Evolutionary conservation across 2,113 vertebrate species (phyloP).

Genomic region (Pseudorectes ferrugineus): DNA sequence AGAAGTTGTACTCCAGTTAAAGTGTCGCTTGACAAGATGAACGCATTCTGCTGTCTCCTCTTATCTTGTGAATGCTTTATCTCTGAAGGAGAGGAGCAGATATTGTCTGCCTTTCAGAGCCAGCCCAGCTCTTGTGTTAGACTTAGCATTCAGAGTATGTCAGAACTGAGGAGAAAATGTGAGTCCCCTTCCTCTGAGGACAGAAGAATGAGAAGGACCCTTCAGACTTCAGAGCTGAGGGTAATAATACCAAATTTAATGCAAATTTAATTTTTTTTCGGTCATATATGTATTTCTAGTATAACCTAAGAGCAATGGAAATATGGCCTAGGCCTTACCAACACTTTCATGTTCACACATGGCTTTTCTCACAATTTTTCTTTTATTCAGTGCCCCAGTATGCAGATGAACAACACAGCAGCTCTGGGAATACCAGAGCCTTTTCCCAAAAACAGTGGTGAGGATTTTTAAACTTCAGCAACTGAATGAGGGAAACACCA

Average conservation of each 20-base stretch:
- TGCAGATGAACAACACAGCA: background rate
- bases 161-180: background rate
- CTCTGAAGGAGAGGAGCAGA: constrained; percentile 15
- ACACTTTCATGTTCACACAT: background rate
- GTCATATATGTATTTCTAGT: background rate
- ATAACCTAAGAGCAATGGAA: background rate
- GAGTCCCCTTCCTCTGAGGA: background rate
- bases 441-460: background rate
- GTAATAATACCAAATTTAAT: background rate
- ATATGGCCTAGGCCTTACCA: background rate
- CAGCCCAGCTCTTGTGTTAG: background rate
- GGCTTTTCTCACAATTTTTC: background rate
- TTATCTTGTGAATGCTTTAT: constrained; percentile 57
- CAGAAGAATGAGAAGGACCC: background rate
- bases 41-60: constrained; percentile 25
- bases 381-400: background rate
- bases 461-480: background rate
- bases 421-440: background rate
- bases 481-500: background rate
- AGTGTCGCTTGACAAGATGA: constrained; percentile 36
- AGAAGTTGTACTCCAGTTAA: constrained; percentile 41
- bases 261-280: background rate
- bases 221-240: background rate
- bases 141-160: background rate
- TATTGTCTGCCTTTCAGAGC: constrained; percentile 21